phyloP scores from a whole-genome alignment of 2,113 vertebrate species.

The Paedocypris sp. region DNA sequence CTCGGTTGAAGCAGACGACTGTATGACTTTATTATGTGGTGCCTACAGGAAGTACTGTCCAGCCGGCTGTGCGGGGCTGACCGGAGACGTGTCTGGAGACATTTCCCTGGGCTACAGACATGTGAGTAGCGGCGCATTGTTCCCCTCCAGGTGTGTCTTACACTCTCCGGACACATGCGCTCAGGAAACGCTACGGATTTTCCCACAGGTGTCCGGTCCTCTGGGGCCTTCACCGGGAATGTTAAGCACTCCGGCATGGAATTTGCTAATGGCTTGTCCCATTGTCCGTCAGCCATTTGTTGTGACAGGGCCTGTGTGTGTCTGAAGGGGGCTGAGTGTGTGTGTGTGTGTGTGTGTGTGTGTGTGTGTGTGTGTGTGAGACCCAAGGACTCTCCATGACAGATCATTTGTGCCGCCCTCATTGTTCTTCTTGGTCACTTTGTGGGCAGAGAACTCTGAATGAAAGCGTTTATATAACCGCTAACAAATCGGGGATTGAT shows the following conservation, averaged over 20 bases:
- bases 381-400: background rate
- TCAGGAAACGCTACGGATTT: background rate
- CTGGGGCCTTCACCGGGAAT: conserved; percentile 5
- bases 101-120: conserved; percentile 73
- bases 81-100: conserved; percentile 72
- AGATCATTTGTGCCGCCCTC: conserved; percentile 10
- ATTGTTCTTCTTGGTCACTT: conserved; percentile 18
- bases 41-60: conserved; percentile 73
- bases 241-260: conserved; percentile 13
- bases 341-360: background rate
- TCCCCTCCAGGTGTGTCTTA: background rate
- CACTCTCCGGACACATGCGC: background rate
- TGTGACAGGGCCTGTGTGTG: conserved; percentile 1
- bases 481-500: background rate
- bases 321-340: background rate
- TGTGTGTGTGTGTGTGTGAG: background rate
- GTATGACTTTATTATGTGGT: conserved; percentile 28
- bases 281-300: conserved; percentile 16
- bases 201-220: conserved; percentile 13
- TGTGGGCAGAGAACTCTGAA: conserved; percentile 14
- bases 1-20: too few relatives aligned
- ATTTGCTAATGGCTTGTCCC: background rate
- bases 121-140: conserved; percentile 60
- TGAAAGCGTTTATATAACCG: conserved; percentile 19
- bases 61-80: conserved; percentile 71